Percentiles rank a stretch among this genome's conserved stretches.
Evolutionary conservation across 2,113 vertebrate species (phyloP).

Genomic region (Mungos mungo): DNA sequence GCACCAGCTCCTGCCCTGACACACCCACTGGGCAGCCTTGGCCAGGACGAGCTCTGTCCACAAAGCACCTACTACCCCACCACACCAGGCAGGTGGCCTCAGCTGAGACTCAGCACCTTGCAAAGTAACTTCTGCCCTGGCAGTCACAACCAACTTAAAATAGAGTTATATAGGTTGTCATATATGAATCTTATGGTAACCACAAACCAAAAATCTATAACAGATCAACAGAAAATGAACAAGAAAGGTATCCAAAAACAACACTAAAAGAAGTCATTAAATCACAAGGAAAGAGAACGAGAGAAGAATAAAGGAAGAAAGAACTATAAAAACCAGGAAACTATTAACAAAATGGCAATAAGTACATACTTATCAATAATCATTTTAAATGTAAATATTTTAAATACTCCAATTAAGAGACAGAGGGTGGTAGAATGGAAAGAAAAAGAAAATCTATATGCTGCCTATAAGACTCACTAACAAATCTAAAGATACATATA

Average conservation of each 20-base stretch:
- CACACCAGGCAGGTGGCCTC: not conserved
- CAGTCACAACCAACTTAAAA: not conserved
- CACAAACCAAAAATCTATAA: not conserved
- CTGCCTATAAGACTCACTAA: not conserved
- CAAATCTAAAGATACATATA: not conserved
- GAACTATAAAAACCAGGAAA: not conserved
- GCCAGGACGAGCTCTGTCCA: not conserved
- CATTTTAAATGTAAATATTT: not conserved
- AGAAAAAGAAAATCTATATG: not conserved
- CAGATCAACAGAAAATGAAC: not conserved
- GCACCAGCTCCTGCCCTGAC: not conserved
- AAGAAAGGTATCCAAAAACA: not conserved
- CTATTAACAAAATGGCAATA: not conserved
- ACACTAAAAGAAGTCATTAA: not conserved
- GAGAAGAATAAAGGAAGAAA: not conserved
- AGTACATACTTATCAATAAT: not conserved
- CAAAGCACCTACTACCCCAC: not conserved
- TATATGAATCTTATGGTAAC: not conserved
- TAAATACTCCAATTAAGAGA: not conserved
- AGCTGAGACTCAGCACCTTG: not conserved
- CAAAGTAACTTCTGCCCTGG: not conserved
- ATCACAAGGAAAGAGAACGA: not conserved
- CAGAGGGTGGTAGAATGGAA: not conserved
- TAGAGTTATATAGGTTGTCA: not conserved
- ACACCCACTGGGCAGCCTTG: not conserved